Evolutionary conservation across 2,888 invertebrate genomes (phyloP).

Genomic region (Tenthredo scrophulariae): DNA sequence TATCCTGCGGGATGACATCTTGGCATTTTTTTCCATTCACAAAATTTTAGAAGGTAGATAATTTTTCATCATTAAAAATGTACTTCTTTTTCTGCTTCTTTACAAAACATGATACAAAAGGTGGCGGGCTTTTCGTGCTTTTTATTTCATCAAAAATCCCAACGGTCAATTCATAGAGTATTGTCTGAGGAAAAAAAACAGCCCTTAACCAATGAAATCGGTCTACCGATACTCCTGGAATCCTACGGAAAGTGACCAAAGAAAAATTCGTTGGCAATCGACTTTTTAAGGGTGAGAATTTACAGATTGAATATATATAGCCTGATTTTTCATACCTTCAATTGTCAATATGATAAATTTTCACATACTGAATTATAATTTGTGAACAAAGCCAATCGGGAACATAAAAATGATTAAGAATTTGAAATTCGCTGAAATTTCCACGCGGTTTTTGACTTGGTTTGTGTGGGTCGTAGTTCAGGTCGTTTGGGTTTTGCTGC

Average conservation of each 20-base stretch:
- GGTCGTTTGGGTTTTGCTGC: constrained; percentile 36
- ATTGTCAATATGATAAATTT: not conserved
- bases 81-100: not conserved
- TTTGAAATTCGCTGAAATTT: not conserved
- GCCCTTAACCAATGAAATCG: not conserved
- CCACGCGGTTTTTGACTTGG: not conserved
- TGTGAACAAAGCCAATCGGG: too few species aligned
- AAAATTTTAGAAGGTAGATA: not conserved
- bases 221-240: not conserved
- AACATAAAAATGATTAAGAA: not conserved
- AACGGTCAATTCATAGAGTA: not conserved
- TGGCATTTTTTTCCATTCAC: not conserved
- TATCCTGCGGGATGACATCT: not conserved
- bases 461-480: not conserved
- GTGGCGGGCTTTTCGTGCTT: not conserved
- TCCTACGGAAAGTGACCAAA: not conserved
- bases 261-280: not conserved
- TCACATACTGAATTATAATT: not conserved
- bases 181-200: not conserved
- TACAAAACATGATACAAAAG: not conserved
- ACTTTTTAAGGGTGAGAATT: not conserved
- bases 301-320: too few species aligned
- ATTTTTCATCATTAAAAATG: not conserved
- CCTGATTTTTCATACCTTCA: not conserved
- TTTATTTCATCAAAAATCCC: not conserved